These are phyloP conservation scores for Odontamblyopus lacepedii DNA, from an alignment of 2,797 vertebrate genomes.

Conservation along the genomic window DNA sequence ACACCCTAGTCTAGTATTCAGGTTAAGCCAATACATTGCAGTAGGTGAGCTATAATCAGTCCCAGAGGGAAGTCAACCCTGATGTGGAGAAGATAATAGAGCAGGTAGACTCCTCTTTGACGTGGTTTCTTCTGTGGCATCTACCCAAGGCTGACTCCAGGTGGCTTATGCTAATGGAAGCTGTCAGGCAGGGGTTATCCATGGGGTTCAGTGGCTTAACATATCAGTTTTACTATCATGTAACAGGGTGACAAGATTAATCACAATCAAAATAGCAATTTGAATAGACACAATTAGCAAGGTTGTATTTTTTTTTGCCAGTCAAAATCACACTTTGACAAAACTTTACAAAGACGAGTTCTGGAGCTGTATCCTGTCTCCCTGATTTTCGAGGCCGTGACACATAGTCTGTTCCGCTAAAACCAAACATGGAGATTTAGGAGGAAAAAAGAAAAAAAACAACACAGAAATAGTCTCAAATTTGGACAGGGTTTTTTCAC, in stretches of 20 bases:
- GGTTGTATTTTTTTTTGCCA: too few species aligned
- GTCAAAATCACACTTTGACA: too few species aligned
- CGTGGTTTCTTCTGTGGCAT: constrained; percentile 33
- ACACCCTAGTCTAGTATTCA: constrained; percentile 45
- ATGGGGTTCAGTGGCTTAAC: constrained; percentile 13
- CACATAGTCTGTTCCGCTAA: too few species aligned
- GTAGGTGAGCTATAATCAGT: constrained; percentile 47
- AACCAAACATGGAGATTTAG: too few species aligned
- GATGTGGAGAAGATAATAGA: constrained; percentile 37
- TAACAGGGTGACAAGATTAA: not conserved
- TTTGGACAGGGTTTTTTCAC: too few species aligned
- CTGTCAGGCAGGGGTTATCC: constrained; percentile 11
- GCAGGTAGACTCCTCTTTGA: constrained; percentile 34
- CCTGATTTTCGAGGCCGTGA: too few species aligned
- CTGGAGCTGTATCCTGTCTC: too few species aligned
- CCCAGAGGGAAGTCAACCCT: constrained; percentile 48
- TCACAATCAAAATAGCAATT: too few species aligned
- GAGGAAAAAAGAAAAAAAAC: too few species aligned
- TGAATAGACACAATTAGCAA: too few species aligned
- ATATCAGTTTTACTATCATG: not conserved
- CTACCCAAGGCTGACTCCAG: constrained; percentile 16
- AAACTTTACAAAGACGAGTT: too few species aligned
- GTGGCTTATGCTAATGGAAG: constrained; percentile 23
- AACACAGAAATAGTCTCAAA: too few species aligned
- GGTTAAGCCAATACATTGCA: constrained; percentile 43